These are phyloP conservation scores for Sardina pilchardus DNA, from an alignment of 2,113 vertebrate genomes.

Conservation along the genomic window DNA sequence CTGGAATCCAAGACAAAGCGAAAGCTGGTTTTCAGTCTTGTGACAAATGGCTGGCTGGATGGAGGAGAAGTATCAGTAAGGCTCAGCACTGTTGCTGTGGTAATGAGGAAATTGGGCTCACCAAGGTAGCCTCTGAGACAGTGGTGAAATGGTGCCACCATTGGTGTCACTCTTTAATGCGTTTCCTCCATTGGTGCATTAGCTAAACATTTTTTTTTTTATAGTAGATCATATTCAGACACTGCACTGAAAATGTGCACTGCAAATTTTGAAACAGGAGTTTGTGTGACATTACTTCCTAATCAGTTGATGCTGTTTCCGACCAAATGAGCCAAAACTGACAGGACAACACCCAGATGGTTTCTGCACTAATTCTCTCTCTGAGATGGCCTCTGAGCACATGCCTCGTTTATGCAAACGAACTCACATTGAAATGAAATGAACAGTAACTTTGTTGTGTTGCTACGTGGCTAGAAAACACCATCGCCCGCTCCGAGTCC, in stretches of 20 bases:
- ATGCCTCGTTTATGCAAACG: background rate
- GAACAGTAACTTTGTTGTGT: background rate
- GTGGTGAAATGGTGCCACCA: background rate
- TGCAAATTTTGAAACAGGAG: background rate
- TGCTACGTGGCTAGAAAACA: background rate
- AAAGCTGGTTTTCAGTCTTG: conserved; percentile 55
- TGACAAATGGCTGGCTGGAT: conserved; percentile 68
- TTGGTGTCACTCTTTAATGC: background rate
- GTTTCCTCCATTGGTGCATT: background rate
- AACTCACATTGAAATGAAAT: background rate
- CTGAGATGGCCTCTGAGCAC: background rate
- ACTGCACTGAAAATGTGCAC: background rate
- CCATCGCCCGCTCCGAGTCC: background rate
- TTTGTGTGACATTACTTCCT: background rate
- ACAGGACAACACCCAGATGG: background rate
- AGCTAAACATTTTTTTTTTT: background rate
- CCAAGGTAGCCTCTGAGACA: conserved; percentile 5
- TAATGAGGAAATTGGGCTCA: conserved; percentile 70
- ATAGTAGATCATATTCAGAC: background rate
- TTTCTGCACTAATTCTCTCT: background rate
- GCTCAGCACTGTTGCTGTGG: conserved; percentile 67
- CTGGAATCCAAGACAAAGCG: conserved; percentile 49
- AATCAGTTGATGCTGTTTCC: background rate
- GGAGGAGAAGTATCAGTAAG: conserved; percentile 71
- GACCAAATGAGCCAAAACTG: background rate